Evolutionary conservation across 2,888 invertebrate species (phyloP), one percentile per base, ranked within the genome.

Genomic region (Phortica okadai): DNA sequence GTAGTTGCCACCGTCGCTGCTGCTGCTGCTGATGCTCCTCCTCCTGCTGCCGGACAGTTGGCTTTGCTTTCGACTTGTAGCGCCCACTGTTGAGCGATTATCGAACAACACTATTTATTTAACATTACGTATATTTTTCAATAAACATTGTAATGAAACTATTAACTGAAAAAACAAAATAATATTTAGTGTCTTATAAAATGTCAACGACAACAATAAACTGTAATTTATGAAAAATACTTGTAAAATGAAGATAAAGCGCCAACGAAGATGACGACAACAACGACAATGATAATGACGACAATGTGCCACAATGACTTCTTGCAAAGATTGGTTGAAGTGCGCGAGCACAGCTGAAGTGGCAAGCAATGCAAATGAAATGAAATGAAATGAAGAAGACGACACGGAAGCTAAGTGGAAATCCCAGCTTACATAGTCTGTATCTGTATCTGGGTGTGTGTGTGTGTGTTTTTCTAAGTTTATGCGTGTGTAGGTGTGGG

Each of bases 221-320:
- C 88, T 85, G 87, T 88, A 88, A 89, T 89, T 87, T 88, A 89
- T 89, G 88, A 87, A 88, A 88, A 85, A 84, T 86, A 87, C 88
- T 87, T 86, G 85, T 87, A 86, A 86, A 87, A 83, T 81, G 83
- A 86, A 84, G 86, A 86, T 86, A 85, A 87, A 87, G 85, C 86
- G 85, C 84, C 81, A 82, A 50, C 33, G 77, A 59, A 67, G 59
- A 69, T n/a, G 42, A 33, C 72, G 69, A 69, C 73, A 21, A 56
- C 56, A 74, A 62, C 14, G 14, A 64, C 50, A 50, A 62, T n/a
- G 56, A 56, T 56, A 81, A 85, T 83, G 85, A 85, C 83, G 85
- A 86, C 85, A 86, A 79, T 85, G 84, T 83, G 86, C 85, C 78
- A 77, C 66, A 66, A 66, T 41, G 84, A 62, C 62, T 62, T 86